phyloP scores from a whole-genome alignment of 2,797 vertebrate genomes.

The Myotis daubentonii region DNA sequence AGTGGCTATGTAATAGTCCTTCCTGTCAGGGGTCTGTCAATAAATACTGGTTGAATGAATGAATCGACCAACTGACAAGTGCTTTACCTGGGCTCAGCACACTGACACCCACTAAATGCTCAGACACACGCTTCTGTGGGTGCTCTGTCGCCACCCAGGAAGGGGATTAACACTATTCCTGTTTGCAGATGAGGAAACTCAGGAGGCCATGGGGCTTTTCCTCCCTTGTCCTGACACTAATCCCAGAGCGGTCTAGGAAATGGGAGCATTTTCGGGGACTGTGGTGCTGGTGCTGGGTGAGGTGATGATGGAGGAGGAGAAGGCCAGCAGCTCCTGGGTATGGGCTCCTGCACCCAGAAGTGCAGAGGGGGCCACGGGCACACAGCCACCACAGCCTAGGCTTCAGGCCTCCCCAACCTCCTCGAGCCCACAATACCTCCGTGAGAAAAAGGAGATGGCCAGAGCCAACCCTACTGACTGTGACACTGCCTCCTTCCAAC shows the following conservation, averaged over 20 bases:
- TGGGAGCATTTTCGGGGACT: not conserved
- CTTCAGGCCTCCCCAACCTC: not conserved
- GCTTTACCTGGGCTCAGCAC: not conserved
- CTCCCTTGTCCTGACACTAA: not conserved
- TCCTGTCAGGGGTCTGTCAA: not conserved
- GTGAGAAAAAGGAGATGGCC: not conserved
- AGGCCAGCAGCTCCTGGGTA: not conserved
- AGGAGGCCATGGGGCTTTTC: not conserved
- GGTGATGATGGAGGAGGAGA: not conserved
- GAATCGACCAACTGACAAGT: fast-evolving
- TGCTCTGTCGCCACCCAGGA: not conserved
- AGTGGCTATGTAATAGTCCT: not conserved
- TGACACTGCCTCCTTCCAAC: not conserved
- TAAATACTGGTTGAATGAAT: not conserved
- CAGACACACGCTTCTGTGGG: not conserved
- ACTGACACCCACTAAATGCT: not conserved
- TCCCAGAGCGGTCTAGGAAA: not conserved
- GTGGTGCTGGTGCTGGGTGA: not conserved
- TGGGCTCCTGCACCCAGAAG: not conserved
- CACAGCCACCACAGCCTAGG: too few relatives aligned
- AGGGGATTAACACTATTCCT: not conserved
- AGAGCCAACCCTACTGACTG: not conserved
- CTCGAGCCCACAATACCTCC: not conserved
- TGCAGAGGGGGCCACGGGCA: not conserved
- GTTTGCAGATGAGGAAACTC: not conserved